These are phyloP conservation scores for Uropsilus gracilis DNA, from an alignment of 2,113 vertebrate species.

Conservation along the genomic window DNA sequence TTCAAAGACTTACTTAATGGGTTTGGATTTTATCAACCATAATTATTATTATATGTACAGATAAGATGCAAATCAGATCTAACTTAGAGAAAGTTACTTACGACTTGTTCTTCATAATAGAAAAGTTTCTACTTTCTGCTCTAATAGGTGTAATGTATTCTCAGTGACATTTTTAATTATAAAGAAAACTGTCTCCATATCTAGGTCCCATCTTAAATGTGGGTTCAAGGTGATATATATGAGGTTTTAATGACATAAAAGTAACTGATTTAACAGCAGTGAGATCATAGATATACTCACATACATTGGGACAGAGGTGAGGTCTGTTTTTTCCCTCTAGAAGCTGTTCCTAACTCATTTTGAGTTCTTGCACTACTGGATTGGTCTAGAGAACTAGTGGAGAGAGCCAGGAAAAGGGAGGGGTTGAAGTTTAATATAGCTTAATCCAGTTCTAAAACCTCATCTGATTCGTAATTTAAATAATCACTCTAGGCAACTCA, in stretches of 20 bases:
- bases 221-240: background rate
- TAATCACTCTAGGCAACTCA: background rate
- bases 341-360: background rate
- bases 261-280: background rate
- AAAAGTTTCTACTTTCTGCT: conserved; percentile 62
- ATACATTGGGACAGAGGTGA: no score
- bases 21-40: conserved; percentile 86
- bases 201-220: background rate
- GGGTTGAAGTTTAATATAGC: background rate
- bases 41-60: conserved; percentile 87
- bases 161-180: background rate
- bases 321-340: background rate
- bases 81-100: conserved; percentile 87
- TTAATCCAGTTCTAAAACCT: background rate
- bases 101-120: conserved; percentile 58
- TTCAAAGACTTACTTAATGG: conserved; percentile 86
- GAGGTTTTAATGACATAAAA: background rate
- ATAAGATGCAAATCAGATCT: conserved; percentile 89
- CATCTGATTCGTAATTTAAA: background rate
- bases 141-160: conserved; percentile 32
- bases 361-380: background rate
- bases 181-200: conserved; percentile 7
- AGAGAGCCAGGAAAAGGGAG: background rate
- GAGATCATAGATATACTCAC: background rate
- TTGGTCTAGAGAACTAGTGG: rapidly evolving